Base-by-base conservation (phyloP, 2,797 vertebrate genomes). In the Thripadectes ignobilis region DNA sequence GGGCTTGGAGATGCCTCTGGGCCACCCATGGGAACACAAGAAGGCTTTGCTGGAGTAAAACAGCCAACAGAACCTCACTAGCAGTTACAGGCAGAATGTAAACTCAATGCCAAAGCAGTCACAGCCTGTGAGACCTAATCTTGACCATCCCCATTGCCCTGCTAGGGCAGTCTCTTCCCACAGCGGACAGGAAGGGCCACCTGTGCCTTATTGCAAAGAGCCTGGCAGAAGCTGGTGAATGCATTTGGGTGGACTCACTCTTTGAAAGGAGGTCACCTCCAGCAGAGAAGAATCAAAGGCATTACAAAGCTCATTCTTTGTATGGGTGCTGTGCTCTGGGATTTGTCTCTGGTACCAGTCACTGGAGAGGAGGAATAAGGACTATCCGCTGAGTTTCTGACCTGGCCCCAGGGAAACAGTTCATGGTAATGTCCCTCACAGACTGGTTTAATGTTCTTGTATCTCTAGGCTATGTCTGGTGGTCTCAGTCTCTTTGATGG, bases 241-340 rank as follows among this genome's bases (percentile, higher is more conserved):
- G 55, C 27, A 34, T 85, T 77, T 84, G 69, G 34, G 46, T 78
- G 62, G 58, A 62, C 69, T 86, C 38, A 32, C 30, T 74, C 61
- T 80, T 62, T 38, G 45, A 72, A 23, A 17, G 34, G 11, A 34
- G 11, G 29, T 73, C 58, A 57, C 52, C 78, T 82, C 75, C 85
- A 85, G 61, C 67, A 92, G 81, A 87, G 67, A 71, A 92, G 59
- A 57, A 85, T 45, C 94, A 94, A 91, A 93, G 52, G 48, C 63
- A 48, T 49, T 59, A 45, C 71, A 93, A 82, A 91, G 51, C 36
- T 24, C 12, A 17, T 46, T 41, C 46, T 76, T 32, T 71, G 30
- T 55, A 82, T 1, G 16, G 46, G 48, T 75, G 45, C 63, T 79
- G 36, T 54, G n/a, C 34, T 87, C 65, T 87, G 51, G 32, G 46